phyloP scores from a whole-genome alignment of 1,140 invertebrate genomes.

The Leptinotarsa undecemlineata region DNA sequence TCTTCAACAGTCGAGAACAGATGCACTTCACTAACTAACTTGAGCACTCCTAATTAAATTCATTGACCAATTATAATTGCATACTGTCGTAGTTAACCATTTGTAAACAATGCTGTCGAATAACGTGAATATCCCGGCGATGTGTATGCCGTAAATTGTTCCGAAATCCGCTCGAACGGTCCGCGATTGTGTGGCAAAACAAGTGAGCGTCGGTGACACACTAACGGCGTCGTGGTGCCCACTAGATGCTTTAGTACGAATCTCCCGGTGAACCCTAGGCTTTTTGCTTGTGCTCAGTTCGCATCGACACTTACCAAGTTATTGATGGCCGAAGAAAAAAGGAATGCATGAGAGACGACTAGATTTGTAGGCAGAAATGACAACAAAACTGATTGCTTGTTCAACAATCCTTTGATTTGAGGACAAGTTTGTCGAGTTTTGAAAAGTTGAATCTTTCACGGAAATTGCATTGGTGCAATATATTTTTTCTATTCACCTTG shows the following conservation, averaged over 20 bases:
- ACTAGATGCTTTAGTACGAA: slow-evolving; percentile 23
- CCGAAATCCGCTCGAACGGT: neutral
- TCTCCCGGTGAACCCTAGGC: slow-evolving; percentile 18
- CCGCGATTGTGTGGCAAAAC: neutral
- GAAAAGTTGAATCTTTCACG: too few relatives aligned
- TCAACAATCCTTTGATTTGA: neutral
- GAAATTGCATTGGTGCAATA: too few relatives aligned
- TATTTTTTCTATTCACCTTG: too few relatives aligned
- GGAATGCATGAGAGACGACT: slow-evolving; percentile 10
- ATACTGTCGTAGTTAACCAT: neutral
- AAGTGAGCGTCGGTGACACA: slow-evolving; percentile 5
- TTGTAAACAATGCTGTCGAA: slow-evolving; percentile 1
- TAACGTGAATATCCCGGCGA: neutral
- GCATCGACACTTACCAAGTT: slow-evolving; percentile 17
- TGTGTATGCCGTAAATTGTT: neutral
- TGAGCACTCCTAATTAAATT: neutral
- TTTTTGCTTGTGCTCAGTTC: slow-evolving; percentile 24
- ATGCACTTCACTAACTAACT: neutral
- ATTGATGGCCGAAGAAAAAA: slow-evolving; percentile 11
- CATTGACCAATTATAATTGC: neutral
- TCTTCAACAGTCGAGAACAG: neutral
- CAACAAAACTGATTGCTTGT: slow-evolving; percentile 12
- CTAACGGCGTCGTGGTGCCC: slow-evolving; percentile 12
- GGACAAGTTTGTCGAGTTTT: too few relatives aligned
- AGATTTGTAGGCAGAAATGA: slow-evolving; percentile 1